Evolutionary conservation across 2,797 vertebrate genomes (phyloP).

Genomic region (Epinephelus coioides): DNA sequence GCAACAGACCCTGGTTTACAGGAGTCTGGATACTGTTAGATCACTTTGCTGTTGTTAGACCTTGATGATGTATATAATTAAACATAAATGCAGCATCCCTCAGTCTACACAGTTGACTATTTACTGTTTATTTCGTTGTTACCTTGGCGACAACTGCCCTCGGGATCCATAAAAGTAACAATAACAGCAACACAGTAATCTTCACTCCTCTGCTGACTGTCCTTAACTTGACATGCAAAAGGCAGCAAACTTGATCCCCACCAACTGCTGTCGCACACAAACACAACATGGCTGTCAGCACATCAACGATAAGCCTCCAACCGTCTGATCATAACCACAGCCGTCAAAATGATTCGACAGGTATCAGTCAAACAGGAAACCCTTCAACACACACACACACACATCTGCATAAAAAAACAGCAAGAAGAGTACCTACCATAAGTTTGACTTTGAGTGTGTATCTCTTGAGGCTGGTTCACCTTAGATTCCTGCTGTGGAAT

Average conservation of each 20-base stretch:
- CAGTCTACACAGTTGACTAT: background rate
- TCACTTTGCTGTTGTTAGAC: background rate
- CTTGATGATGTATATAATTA: conserved; percentile 3
- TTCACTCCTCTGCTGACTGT: conserved; percentile 42
- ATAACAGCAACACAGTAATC: background rate
- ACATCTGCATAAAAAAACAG: too few species aligned
- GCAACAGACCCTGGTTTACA: background rate
- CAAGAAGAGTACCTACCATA: conserved; percentile 83
- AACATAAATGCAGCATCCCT: background rate
- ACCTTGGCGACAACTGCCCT: conserved; percentile 23
- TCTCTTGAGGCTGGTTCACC: conserved; percentile 54
- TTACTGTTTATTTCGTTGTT: conserved; percentile 39
- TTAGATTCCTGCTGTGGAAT: conserved; percentile 53
- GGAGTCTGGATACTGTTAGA: background rate
- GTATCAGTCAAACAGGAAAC: conserved; percentile 66
- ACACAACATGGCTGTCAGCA: background rate
- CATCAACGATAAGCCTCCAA: background rate
- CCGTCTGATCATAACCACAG: background rate
- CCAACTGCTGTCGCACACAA: conserved; percentile 1
- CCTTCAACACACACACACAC: conserved; percentile 12
- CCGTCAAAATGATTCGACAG: conserved; percentile 6
- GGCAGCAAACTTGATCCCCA: conserved; percentile 2
- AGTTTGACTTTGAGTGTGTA: conserved; percentile 62
- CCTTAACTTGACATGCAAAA: background rate
- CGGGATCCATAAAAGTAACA: background rate